Base-by-base conservation (phyloP, 2,113 vertebrate genomes). In the Sander vitreus region DNA sequence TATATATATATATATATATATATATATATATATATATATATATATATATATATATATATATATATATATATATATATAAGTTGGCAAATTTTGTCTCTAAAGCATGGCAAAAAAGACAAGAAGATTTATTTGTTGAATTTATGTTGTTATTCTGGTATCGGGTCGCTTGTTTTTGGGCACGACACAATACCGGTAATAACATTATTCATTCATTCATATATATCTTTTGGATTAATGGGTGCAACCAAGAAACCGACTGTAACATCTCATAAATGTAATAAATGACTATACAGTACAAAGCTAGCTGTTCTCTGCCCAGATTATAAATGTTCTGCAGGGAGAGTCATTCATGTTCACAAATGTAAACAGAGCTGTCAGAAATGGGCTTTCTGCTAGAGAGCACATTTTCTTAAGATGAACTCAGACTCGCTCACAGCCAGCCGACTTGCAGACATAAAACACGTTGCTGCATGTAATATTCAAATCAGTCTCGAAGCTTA, bases 381-480 rank as follows among this genome's bases (percentile, higher is more conserved):
- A 50, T 78, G 54, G 8, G 3, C 50, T 63, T 55, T 64, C 75
- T 33, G 71, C 39, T 57, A 9, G 30, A 66, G 55, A 66, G 59
- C 36, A 51, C 16, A 45, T 87, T 83, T 69, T 54, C 65, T 27
- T 25, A 3, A 72, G 47, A 78, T 69, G 66, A 76, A 76, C 33
- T 50, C 53, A 81, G 30, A 76, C 83, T 80, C 8, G 12, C 33
- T 78, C 63, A 43, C 67, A 73, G 51, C 45, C 66, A 66, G 54
- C 83, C 73, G 25, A 36, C 62, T 7, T 60, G 14, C 66, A 73
- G 72, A 82, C 73, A 81, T 71, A 15, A 84, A 86, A 87, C 89
- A 81, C 78, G 85, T 72, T 78, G 62, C 69, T 68, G 60, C 81
- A 36, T 68, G 81, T 76, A 66, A 81, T 73, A 81, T 82, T 87